Evolutionary conservation across 1,140 invertebrate species (phyloP), one percentile per base, ranked within the genome.

Genomic region (Mercenaria mercenaria): DNA sequence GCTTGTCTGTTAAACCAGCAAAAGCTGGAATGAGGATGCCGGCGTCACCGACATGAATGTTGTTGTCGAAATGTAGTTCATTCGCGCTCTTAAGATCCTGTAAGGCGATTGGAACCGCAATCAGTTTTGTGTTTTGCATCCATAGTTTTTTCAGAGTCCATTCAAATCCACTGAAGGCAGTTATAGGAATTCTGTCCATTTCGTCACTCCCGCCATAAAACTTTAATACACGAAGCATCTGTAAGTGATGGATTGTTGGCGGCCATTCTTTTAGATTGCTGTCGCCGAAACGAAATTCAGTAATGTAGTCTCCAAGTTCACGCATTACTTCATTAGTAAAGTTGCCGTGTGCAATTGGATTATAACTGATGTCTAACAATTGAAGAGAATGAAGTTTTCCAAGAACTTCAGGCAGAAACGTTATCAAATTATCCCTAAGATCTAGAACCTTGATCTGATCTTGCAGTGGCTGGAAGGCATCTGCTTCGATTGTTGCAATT

Each of bases 1-100:
- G 34, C 23, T 4, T 82, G 0, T 37, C 56, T 0, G 41, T 74
- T 2, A 89, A 29, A 37, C 86, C 87, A 23, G 87, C 87, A 56
- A 89, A 89, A 20, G 87, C 87, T 26, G 87, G 87, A 41, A 72
- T 74, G 1, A 89, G 67, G 20, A 89, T 89, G 18, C 87, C 87
- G 56, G 76, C 87, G 26, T 89, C 87, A 32, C 39, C 77, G 0
- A 89, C 76, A 56, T 29, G 18, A 6, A 64, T 32, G 37, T 89
- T 89, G 43, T 89, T 74, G 67, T 89, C 87, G 47, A 89, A 89
- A 59, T 89, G 87, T 29, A 89, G 59, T 11, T 81, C 67, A 18
- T 23, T 72, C 18, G 29, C 26, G 41, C 67, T 89, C 26, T 89
- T 47, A 0, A 89, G 34, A 37, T 89, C 59, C 41, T 89, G 76